These are phyloP conservation scores for Thera obeliscata DNA, from an alignment of 2,888 invertebrate species.

Conservation along the genomic window DNA sequence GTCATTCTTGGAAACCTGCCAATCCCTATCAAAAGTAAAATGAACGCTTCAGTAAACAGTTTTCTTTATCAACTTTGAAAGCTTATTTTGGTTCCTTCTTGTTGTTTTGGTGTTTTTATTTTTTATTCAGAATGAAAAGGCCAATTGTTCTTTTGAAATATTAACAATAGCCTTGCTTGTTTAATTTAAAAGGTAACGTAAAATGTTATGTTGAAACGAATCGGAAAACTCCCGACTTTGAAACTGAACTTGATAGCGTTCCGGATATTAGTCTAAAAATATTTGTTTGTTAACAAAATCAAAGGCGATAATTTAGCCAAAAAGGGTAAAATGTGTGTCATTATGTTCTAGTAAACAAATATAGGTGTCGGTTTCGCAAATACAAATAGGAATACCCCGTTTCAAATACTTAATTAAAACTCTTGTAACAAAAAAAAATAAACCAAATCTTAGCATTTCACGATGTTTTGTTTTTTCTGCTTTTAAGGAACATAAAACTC, in stretches of 20 bases:
- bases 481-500: conserved; percentile 8
- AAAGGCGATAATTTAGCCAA: no score
- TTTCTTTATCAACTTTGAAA: background rate
- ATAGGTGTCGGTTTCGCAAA: no score
- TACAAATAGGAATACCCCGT: no score
- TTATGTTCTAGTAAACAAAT: no score
- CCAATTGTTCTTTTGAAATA: conserved; percentile 27
- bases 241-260: background rate
- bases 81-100: background rate
- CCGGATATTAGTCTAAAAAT: no score
- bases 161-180: background rate
- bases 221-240: background rate
- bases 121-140: conserved; percentile 28
- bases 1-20: no score
- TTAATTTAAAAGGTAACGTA: background rate
- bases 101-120: conserved; percentile 29
- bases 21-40: background rate
- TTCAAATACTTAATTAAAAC: no score
- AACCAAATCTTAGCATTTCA: conserved; percentile 17
- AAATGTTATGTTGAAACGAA: background rate
- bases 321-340: no score
- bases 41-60: conserved; percentile 4
- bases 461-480: conserved; percentile 15
- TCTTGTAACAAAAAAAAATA: no score
- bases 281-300: no score